A percentile compares a stretch with the other conserved stretches of the same genome.
These are phyloP conservation scores for Nudaria mundana DNA, from an alignment of 2,888 invertebrate genomes.

Conservation along the genomic window DNA sequence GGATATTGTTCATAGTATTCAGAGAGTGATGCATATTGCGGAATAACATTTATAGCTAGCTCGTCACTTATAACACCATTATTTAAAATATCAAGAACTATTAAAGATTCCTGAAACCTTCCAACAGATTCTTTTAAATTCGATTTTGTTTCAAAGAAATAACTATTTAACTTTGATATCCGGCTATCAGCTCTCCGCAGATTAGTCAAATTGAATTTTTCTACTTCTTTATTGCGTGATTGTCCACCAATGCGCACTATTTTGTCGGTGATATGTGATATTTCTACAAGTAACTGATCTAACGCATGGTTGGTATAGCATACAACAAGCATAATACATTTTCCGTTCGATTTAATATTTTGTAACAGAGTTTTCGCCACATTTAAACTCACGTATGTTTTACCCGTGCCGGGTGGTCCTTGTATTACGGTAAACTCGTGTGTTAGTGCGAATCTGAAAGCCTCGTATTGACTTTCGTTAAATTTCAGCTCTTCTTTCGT, in stretches of 20 bases:
- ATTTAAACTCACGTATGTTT: slow-evolving; percentile 89
- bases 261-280: slow-evolving; percentile 78
- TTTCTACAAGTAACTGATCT: slow-evolving; percentile 90
- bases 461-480: slow-evolving; percentile 84
- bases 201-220: slow-evolving; percentile 66
- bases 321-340: slow-evolving; percentile 84
- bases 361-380: slow-evolving; percentile 84
- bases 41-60: slow-evolving; percentile 19
- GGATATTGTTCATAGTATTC: slow-evolving; percentile 27
- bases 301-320: slow-evolving; percentile 93
- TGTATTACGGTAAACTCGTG: slow-evolving; percentile 89
- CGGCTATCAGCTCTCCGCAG: slow-evolving; percentile 25
- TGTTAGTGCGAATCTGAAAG: slow-evolving; percentile 84
- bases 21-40: slow-evolving; percentile 28
- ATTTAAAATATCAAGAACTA: slow-evolving; percentile 41
- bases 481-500: slow-evolving; percentile 64
- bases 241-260: slow-evolving; percentile 87
- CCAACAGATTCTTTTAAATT: slow-evolving; percentile 32
- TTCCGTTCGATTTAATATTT: slow-evolving; percentile 56
- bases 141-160: slow-evolving; percentile 40
- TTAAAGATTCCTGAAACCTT: slow-evolving; percentile 38
- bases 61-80: slow-evolving; percentile 43
- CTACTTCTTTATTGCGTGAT: slow-evolving; percentile 76
- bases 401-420: slow-evolving; percentile 94
- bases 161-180: not conserved